Evolutionary conservation across 2,888 invertebrate species (phyloP).

Genomic region (Scaptomyza tumidula): DNA sequence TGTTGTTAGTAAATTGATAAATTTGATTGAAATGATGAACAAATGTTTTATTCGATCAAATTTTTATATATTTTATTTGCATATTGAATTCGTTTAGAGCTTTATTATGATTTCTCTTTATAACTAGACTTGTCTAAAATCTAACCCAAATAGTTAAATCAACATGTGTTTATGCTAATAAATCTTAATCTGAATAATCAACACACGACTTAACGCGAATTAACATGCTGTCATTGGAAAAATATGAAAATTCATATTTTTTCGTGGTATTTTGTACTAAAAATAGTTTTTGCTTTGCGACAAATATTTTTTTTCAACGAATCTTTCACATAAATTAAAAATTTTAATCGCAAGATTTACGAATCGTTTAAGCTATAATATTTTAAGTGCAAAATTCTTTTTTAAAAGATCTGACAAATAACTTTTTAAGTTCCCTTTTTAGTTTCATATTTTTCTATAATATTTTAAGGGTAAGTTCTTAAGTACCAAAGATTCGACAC

Average conservation of each 20-base stretch:
- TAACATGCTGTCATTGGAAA: not conserved
- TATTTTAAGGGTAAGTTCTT: too few relatives aligned
- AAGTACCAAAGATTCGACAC: too few relatives aligned
- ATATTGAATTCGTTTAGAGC: too few relatives aligned
- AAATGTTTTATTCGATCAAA: conserved; percentile 4
- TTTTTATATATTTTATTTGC: not conserved
- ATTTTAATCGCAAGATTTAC: not conserved
- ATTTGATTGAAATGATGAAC: conserved; percentile 1
- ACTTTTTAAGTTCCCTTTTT: too few relatives aligned
- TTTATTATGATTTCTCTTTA: too few relatives aligned
- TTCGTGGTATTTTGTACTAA: not conserved
- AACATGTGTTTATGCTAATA: not conserved
- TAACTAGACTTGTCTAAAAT: too few relatives aligned
- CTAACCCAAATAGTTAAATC: not conserved
- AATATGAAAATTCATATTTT: not conserved
- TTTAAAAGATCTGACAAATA: too few relatives aligned
- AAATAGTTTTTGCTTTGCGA: not conserved
- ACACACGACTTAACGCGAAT: not conserved
- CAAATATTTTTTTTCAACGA: too few relatives aligned
- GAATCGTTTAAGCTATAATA: not conserved
- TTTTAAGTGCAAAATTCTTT: too few relatives aligned
- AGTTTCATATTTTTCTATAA: too few relatives aligned
- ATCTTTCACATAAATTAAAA: too few relatives aligned
- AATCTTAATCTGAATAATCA: not conserved
- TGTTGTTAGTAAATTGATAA: not conserved